Evolutionary conservation across 2,888 invertebrate species (phyloP).

Genomic region (Hoplodrina blanda): DNA sequence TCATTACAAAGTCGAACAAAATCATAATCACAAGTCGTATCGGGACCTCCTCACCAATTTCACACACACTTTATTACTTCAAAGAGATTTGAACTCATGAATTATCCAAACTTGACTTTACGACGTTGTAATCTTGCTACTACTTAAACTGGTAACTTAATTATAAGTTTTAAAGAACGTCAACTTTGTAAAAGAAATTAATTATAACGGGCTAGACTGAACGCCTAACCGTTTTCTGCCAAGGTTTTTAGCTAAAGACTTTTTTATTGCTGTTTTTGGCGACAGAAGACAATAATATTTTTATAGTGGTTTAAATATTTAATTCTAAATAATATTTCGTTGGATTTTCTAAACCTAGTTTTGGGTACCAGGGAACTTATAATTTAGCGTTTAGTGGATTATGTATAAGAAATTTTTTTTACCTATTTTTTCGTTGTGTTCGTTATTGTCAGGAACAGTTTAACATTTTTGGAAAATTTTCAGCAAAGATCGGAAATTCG

Average conservation of each 20-base stretch:
- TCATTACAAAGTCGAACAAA: constrained; percentile 25
- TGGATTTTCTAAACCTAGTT: not conserved
- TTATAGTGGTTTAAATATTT: not conserved
- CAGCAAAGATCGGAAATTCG: too few species aligned
- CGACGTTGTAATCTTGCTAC: constrained; percentile 50
- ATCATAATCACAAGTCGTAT: constrained; percentile 42
- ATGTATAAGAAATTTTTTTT: too few species aligned
- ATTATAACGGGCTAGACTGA: constrained; percentile 9
- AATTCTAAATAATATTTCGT: not conserved
- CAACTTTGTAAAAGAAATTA: constrained; percentile 33
- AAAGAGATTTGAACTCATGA: constrained; percentile 63
- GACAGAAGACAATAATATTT: not conserved
- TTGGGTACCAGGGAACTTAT: too few species aligned
- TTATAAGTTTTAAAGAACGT: constrained; percentile 31
- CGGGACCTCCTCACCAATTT: constrained; percentile 53
- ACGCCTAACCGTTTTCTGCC: constrained; percentile 15
- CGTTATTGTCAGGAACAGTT: too few species aligned
- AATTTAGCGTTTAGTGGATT: too few species aligned
- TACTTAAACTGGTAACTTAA: constrained; percentile 50
- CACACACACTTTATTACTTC: constrained; percentile 61
- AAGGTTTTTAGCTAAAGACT: not conserved
- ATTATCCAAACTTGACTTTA: constrained; percentile 67
- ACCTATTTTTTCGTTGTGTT: too few species aligned
- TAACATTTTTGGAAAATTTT: too few species aligned
- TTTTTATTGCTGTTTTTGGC: not conserved